These are phyloP conservation scores for Phalanger gymnotis DNA, from an alignment of 2,797 vertebrate species.

Conservation along the genomic window DNA sequence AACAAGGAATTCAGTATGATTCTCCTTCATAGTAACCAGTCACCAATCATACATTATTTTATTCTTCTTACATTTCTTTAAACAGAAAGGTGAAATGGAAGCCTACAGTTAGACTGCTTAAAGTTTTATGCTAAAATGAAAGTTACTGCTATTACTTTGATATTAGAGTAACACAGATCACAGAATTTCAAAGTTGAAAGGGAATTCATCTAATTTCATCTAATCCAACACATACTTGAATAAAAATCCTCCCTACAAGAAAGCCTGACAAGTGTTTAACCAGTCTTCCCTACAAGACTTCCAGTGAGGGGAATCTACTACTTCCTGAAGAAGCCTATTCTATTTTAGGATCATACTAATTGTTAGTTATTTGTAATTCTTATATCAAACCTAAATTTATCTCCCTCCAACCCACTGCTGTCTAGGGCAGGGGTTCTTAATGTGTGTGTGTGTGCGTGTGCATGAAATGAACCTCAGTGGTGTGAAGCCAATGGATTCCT, in stretches of 20 bases:
- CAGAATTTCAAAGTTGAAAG: not conserved
- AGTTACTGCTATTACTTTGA: not conserved
- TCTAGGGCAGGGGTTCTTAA: not conserved
- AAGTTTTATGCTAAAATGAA: not conserved
- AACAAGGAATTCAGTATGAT: not conserved
- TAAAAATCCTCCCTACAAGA: not conserved
- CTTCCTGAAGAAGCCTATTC: not conserved
- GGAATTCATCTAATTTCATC: not conserved
- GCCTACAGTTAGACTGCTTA: not conserved
- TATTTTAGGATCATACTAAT: not conserved
- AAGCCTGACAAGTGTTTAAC: not conserved
- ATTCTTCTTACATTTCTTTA: constrained; percentile 12
- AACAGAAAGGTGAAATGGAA: constrained; percentile 38
- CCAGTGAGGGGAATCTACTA: not conserved
- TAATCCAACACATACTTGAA: not conserved
- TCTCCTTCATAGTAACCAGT: not conserved
- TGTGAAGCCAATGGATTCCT: not conserved
- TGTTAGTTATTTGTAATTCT: not conserved
- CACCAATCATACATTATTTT: not conserved
- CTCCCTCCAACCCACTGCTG: not conserved
- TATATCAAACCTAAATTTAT: not conserved
- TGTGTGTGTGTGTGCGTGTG: not conserved
- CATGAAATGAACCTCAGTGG: not conserved
- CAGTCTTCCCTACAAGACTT: not conserved
- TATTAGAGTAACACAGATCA: not conserved